Percentiles rank a stretch among this genome's conserved stretches.
These are phyloP conservation scores for Andrena fulva DNA, from an alignment of 2,888 invertebrate species.

Conservation along the genomic window DNA sequence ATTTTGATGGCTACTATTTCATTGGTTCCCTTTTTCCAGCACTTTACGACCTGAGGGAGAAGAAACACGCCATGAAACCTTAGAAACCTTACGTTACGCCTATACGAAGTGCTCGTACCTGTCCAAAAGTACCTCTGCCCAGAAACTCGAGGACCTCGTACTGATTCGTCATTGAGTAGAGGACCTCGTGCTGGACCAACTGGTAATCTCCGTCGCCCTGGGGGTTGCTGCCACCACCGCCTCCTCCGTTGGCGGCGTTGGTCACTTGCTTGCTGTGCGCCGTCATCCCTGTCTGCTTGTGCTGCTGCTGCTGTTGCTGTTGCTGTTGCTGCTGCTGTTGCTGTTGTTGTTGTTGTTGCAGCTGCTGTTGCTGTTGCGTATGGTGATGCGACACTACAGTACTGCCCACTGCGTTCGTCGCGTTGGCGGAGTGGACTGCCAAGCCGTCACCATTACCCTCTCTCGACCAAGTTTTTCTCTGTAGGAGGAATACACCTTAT, in stretches of 20 bases:
- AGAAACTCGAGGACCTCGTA: slow-evolving; percentile 99
- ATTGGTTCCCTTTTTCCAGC: slow-evolving; percentile 99
- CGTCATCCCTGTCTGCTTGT: slow-evolving; percentile 89
- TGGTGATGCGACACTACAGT: slow-evolving; percentile 82
- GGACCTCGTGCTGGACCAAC: slow-evolving; percentile 98
- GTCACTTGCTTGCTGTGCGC: slow-evolving; percentile 93
- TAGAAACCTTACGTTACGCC: not conserved
- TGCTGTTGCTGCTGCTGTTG: slow-evolving; percentile 85
- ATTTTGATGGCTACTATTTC: slow-evolving; percentile 99
- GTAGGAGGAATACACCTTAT: slow-evolving; percentile 76
- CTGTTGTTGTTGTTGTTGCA: slow-evolving; percentile 84
- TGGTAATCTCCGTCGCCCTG: slow-evolving; percentile 97
- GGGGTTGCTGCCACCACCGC: slow-evolving; percentile 86
- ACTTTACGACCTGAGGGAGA: slow-evolving; percentile 95
- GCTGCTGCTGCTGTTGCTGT: slow-evolving; percentile 84
- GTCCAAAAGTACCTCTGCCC: slow-evolving; percentile 99
- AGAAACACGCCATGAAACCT: not conserved
- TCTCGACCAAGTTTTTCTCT: slow-evolving; percentile 88
- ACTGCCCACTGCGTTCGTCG: slow-evolving; percentile 86
- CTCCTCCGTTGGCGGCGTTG: slow-evolving; percentile 89
- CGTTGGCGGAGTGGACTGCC: slow-evolving; percentile 82
- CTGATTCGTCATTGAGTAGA: slow-evolving; percentile 98
- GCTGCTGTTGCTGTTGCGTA: slow-evolving; percentile 82
- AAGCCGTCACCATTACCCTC: slow-evolving; percentile 88
- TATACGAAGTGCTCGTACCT: slow-evolving; percentile 82